These are phyloP conservation scores for Sebastes schlegelii DNA, from an alignment of 2,113 vertebrate genomes.

Conservation along the genomic window DNA sequence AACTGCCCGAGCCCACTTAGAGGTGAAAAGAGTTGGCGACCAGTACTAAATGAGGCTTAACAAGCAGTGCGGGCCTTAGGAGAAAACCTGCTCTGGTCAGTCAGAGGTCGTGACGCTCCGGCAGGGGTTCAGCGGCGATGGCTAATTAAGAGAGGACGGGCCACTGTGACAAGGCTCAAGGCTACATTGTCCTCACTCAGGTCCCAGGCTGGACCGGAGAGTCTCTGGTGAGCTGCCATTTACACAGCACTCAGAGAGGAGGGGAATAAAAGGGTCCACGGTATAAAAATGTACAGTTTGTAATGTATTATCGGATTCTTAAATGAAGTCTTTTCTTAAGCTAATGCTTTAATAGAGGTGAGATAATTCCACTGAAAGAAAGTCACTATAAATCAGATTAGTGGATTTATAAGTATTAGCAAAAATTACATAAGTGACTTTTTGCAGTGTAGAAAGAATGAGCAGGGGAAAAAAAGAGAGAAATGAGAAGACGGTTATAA, in stretches of 20 bases:
- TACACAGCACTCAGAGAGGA: constrained; percentile 45
- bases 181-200: constrained; percentile 42
- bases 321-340: neutral
- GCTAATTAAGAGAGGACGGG: constrained; percentile 61
- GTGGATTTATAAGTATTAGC: too few relatives aligned
- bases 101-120: constrained; percentile 1
- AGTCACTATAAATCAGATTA: too few relatives aligned
- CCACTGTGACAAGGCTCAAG: constrained; percentile 28
- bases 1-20: neutral
- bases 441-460: neutral
- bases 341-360: neutral
- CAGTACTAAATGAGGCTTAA: constrained; percentile 31
- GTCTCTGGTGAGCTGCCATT: constrained; percentile 69
- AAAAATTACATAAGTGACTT: neutral
- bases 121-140: constrained; percentile 16
- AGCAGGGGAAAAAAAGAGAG: neutral
- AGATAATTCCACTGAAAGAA: neutral
- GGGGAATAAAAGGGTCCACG: neutral
- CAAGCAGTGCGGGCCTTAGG: constrained; percentile 13
- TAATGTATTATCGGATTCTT: neutral
- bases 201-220: constrained; percentile 27
- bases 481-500: neutral
- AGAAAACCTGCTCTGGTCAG: constrained; percentile 8
- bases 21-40: constrained; percentile 27
- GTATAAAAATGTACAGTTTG: neutral